These are phyloP conservation scores for Philaethria dido DNA, from an alignment of 2,888 invertebrate genomes.

Conservation along the genomic window DNA sequence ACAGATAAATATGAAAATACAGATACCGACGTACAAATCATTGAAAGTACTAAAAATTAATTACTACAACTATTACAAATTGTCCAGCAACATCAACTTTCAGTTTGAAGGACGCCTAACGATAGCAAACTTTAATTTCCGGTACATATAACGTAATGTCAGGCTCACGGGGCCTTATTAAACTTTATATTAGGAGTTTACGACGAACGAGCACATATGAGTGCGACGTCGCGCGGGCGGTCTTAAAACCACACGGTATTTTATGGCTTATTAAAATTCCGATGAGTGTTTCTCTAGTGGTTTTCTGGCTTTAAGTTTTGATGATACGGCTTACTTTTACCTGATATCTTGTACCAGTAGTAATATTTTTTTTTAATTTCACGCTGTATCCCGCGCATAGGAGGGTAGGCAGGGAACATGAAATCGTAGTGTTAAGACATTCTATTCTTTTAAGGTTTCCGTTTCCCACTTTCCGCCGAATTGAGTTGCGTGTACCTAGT, in stretches of 20 bases:
- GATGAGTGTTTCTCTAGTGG: slow-evolving; percentile 46
- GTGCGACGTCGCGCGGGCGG: slow-evolving; percentile 16
- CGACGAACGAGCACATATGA: slow-evolving; percentile 8
- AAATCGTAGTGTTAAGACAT: no score
- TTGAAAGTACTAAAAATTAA: neutral
- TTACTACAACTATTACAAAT: neutral
- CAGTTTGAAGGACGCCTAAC: slow-evolving; percentile 7
- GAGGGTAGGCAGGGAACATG: no score
- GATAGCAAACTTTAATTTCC: slow-evolving; percentile 27
- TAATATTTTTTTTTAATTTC: no score
- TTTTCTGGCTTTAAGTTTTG: neutral
- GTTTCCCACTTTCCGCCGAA: no score
- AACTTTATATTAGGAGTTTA: slow-evolving; percentile 30
- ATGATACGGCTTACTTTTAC: neutral
- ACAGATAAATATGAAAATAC: no score
- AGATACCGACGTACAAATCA: no score
- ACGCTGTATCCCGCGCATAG: no score
- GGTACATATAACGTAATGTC: slow-evolving; percentile 21
- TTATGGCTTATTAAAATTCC: slow-evolving; percentile 34
- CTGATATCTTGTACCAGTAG: no score
- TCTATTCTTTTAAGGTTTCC: no score
- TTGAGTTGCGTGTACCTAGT: no score
- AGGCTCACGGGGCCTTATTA: slow-evolving; percentile 17
- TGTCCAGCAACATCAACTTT: neutral
- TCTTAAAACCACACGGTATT: slow-evolving; percentile 26